Conservation (phyloP, 2,888 invertebrate genomes). For the Cephonodes hylas region DNA sequence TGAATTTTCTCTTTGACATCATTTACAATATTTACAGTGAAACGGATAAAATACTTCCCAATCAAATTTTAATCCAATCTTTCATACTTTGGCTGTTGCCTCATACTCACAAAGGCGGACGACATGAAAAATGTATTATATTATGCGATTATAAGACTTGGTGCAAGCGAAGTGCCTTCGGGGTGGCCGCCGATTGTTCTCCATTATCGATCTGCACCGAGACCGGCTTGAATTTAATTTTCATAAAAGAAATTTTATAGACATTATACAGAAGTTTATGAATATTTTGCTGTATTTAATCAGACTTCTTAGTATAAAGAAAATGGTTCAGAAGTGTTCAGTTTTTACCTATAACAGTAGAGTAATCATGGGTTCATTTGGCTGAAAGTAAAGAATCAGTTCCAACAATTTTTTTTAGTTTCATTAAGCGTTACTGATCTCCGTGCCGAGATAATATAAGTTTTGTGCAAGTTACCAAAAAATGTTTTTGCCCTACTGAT, state of each 20-base stretch:
- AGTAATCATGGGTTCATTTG: too few relatives aligned
- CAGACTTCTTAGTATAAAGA: not conserved
- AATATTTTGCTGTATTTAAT: not conserved
- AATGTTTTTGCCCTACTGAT: too few relatives aligned
- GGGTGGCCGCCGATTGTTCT: not conserved
- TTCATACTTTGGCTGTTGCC: not conserved
- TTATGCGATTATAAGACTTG: not conserved
- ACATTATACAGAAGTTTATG: not conserved
- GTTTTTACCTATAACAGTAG: too few relatives aligned
- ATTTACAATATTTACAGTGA: too few relatives aligned
- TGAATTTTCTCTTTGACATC: too few relatives aligned
- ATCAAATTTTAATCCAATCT: not conserved
- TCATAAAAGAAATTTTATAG: not conserved
- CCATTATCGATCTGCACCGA: not conserved
- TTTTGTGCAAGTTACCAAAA: too few relatives aligned
- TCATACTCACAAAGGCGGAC: not conserved
- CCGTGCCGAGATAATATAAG: too few relatives aligned
- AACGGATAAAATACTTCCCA: too few relatives aligned
- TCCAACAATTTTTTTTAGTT: too few relatives aligned
- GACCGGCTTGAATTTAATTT: not conserved
- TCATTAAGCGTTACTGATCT: too few relatives aligned
- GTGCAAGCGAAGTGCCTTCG: not conserved
- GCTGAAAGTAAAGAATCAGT: too few relatives aligned
- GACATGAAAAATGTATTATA: not conserved
- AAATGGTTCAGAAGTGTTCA: not conserved